phyloP scores from a whole-genome alignment of 2,113 vertebrate genomes.

The Epinephelus moara region DNA sequence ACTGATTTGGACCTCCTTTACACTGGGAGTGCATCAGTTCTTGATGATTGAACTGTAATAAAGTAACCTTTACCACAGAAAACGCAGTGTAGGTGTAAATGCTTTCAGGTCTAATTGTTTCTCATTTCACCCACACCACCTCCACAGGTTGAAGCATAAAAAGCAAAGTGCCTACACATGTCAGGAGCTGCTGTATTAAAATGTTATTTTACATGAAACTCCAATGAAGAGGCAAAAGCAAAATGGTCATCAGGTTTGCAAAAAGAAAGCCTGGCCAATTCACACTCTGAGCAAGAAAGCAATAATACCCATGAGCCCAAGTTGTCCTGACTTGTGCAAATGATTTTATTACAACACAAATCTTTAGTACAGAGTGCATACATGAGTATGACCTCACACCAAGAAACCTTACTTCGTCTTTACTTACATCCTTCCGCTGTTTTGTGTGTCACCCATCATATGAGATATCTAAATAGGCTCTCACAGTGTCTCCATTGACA shows the following conservation, averaged over 20 bases:
- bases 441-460: no score
- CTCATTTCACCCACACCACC: background rate
- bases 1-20: background rate
- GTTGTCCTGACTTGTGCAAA: background rate
- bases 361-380: no score
- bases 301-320: background rate
- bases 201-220: background rate
- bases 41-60: background rate
- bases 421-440: no score
- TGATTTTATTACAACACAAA: no score
- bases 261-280: no score
- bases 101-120: slow-evolving; percentile 10
- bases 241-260: background rate
- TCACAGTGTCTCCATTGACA: no score
- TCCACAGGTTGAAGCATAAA: background rate
- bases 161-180: background rate
- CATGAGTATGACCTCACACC: no score
- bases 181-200: background rate
- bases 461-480: no score
- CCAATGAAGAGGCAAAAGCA: background rate
- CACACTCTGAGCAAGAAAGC: no score
- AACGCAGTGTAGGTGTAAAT: background rate
- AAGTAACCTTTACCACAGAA: background rate
- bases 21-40: background rate
- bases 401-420: no score